These are phyloP conservation scores for Naso thynnoides DNA, from an alignment of 2,797 vertebrate genomes.

Conservation along the genomic window DNA sequence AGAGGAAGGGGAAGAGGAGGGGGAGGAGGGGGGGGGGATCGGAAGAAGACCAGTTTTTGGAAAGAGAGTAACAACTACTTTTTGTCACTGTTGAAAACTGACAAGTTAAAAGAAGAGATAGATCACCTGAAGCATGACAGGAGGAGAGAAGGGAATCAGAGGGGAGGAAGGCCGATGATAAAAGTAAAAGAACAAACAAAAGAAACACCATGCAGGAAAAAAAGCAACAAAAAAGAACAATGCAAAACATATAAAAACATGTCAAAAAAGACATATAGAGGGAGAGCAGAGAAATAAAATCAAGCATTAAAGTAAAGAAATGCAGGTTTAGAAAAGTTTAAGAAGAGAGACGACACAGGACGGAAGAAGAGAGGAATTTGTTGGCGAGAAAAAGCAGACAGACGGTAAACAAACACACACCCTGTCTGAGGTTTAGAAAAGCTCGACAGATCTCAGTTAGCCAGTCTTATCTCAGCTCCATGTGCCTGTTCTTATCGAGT, in stretches of 20 bases:
- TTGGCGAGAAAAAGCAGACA: constrained; percentile 61
- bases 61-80: constrained; percentile 43
- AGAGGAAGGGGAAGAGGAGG: background rate
- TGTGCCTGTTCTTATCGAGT: constrained; percentile 56
- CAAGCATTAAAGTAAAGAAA: constrained; percentile 18
- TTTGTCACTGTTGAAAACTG: constrained; percentile 44
- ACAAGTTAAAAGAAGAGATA: constrained; percentile 34
- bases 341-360: constrained; percentile 21
- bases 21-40: constrained; percentile 4
- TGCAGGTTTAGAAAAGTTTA: constrained; percentile 38
- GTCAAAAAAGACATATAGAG: constrained; percentile 10
- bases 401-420: constrained; percentile 72
- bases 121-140: constrained; percentile 12
- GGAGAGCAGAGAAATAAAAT: constrained; percentile 3
- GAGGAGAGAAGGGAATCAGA: constrained; percentile 19
- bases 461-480: constrained; percentile 58
- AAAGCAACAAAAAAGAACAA: constrained; percentile 12
- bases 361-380: constrained; percentile 39
- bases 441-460: constrained; percentile 60
- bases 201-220: constrained; percentile 27
- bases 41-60: constrained; percentile 20
- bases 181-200: constrained; percentile 24
- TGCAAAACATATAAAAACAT: constrained; percentile 11
- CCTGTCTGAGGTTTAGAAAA: constrained; percentile 66
- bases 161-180: constrained; percentile 20